These are phyloP conservation scores for Grapholita molesta DNA, from an alignment of 1,140 invertebrate species.

Conservation along the genomic window DNA sequence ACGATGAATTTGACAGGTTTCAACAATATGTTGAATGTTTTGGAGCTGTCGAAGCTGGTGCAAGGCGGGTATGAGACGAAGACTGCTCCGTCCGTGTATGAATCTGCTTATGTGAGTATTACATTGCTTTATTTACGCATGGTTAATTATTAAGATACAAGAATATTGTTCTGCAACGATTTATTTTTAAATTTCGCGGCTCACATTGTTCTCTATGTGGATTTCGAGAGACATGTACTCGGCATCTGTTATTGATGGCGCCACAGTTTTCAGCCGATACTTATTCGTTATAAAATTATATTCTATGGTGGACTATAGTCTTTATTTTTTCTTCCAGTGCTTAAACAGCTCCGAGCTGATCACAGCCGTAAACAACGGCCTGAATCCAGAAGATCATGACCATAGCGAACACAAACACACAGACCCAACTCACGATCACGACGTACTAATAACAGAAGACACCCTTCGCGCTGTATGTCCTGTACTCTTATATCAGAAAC, in stretches of 20 bases:
- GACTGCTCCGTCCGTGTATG: slow-evolving; percentile 47
- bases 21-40: slow-evolving; percentile 80
- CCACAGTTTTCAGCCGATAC: no score
- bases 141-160: no score
- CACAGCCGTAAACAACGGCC: slow-evolving; percentile 62
- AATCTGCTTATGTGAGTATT: slow-evolving; percentile 68
- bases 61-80: slow-evolving; percentile 53
- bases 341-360: slow-evolving; percentile 70
- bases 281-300: no score
- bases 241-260: no score
- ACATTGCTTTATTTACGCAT: slow-evolving; percentile 21
- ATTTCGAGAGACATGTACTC: no score
- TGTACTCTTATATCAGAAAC: slow-evolving; percentile 81
- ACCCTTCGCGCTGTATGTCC: slow-evolving; percentile 80
- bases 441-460: slow-evolving; percentile 47
- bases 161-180: no score
- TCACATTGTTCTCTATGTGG: no score
- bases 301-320: no score
- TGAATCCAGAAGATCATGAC: slow-evolving; percentile 52
- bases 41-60: slow-evolving; percentile 79
- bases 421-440: slow-evolving; percentile 30
- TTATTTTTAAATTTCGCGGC: no score
- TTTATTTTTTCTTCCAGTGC: slow-evolving; percentile 57
- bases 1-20: slow-evolving; percentile 83
- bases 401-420: slow-evolving; percentile 39